Percentiles rank a stretch among this genome's conserved stretches.
phyloP scores from a whole-genome alignment of 2,113 vertebrate species.

The Turnix velox region DNA sequence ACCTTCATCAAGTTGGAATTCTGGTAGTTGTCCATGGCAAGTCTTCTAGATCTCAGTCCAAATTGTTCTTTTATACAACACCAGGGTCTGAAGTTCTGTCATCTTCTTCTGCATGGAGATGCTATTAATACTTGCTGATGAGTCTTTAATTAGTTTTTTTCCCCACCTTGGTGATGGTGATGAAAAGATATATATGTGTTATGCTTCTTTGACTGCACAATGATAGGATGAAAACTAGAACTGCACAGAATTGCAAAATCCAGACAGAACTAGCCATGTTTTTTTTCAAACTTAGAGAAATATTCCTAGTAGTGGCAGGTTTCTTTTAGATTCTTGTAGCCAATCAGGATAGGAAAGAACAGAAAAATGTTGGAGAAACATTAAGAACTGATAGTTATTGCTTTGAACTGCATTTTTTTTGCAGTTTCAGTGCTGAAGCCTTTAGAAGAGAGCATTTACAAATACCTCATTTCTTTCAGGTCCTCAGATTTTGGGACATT shows the following conservation, averaged over 20 bases:
- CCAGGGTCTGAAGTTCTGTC: background rate
- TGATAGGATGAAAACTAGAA: background rate
- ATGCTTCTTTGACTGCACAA: background rate
- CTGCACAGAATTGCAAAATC: background rate
- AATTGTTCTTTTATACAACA: background rate
- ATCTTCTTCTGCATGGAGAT: background rate
- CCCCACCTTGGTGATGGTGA: background rate
- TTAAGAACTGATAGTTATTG: background rate
- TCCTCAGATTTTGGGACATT: conserved; percentile 93
- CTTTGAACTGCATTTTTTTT: background rate
- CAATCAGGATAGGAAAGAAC: background rate
- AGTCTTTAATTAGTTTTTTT: background rate
- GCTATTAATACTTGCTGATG: background rate
- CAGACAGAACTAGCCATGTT: background rate
- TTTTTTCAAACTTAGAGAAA: background rate
- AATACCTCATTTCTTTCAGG: conserved; percentile 68
- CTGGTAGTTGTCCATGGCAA: background rate
- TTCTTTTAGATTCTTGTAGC: background rate
- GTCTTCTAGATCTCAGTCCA: background rate
- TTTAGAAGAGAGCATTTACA: background rate
- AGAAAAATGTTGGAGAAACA: background rate
- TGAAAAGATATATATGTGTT: background rate
- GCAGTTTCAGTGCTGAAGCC: background rate
- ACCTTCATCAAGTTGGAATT: background rate
- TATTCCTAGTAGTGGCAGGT: background rate